Base-by-base conservation (phyloP, 2,113 vertebrate genomes). In the Neotoma lepida region DNA sequence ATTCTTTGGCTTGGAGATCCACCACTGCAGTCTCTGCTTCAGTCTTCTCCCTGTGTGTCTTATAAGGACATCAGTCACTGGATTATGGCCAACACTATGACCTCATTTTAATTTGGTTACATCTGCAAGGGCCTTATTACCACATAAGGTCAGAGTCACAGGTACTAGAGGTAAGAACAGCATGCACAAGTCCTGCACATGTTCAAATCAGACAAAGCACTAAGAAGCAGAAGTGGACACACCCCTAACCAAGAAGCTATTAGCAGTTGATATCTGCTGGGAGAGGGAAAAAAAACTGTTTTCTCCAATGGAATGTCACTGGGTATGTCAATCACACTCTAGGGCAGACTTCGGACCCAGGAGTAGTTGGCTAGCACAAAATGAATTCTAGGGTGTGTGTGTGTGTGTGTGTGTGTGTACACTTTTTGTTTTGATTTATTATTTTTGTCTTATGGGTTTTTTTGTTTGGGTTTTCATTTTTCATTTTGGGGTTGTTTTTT, bases 71-170 rank as follows among this genome's bases (percentile, higher is more conserved):
- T 58, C 10, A 88, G 33, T 87, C 56, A 76, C 49, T 94, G 61
- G 35, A 92, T 86, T 76, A 88, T 54, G 54, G 91, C 70, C 86
- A 95, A 88, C 13, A 41, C 92, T 85, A 76, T 92, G 74, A 74
- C 49, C 51, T 93, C 54, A 84, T 88, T 93, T 96, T 90, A 88
- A 93, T 18, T 86, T 95, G 22, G 88, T 64, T 90, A 44, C 49
- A 77, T 95, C 39, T 86, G 8, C 64, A 77, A 96, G 89, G 64
- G 44, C 5, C 18, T 74, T 89, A 82, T 73, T 91, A 84, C 39
- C 46, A 94, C 94, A 82, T 76, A 70, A 93, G 64, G 54, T 94
- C 44, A 81, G 49, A 86, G 84, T 90, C 46, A 90, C 64, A 92
- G 24, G 26, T 90, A 44, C 71, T 44, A 9, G 46, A 20, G 26